phyloP scores from a whole-genome alignment of 1,140 invertebrate genomes.

The Drosophila lowei region DNA sequence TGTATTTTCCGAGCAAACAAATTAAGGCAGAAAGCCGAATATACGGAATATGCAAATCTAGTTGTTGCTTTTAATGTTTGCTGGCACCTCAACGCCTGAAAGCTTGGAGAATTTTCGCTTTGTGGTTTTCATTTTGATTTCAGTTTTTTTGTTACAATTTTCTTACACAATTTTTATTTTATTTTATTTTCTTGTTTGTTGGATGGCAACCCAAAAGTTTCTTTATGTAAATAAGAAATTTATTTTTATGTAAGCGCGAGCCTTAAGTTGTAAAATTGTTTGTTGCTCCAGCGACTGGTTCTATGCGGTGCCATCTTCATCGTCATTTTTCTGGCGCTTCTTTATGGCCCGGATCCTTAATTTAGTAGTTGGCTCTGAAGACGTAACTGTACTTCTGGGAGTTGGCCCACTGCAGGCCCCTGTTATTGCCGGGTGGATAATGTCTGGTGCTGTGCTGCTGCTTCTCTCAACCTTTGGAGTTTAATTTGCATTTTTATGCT shows the following conservation, averaged over 20 bases:
- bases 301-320: slow-evolving; percentile 17
- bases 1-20: slow-evolving; percentile 59
- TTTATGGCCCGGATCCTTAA: slow-evolving; percentile 73
- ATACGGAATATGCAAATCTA: slow-evolving; percentile 75
- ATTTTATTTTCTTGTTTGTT: slow-evolving; percentile 38
- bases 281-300: slow-evolving; percentile 30
- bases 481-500: slow-evolving; percentile 74
- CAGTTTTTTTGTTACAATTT: slow-evolving; percentile 22
- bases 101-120: slow-evolving; percentile 44
- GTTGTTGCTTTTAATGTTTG: slow-evolving; percentile 74
- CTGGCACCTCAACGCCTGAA: slow-evolving; percentile 37
- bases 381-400: slow-evolving; percentile 71
- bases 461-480: slow-evolving; percentile 44
- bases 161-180: neutral
- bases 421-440: slow-evolving; percentile 30
- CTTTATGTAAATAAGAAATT: slow-evolving; percentile 82
- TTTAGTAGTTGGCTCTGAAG: slow-evolving; percentile 72
- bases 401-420: slow-evolving; percentile 21
- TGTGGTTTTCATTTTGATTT: slow-evolving; percentile 76
- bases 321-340: slow-evolving; percentile 54
- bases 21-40: slow-evolving; percentile 70
- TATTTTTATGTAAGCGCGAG: slow-evolving; percentile 78
- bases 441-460: slow-evolving; percentile 22
- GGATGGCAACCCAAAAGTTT: slow-evolving; percentile 72
- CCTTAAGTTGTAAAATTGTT: slow-evolving; percentile 80